Base-by-base conservation (phyloP, 2,113 vertebrate genomes). In the Siniperca chuatsi region DNA sequence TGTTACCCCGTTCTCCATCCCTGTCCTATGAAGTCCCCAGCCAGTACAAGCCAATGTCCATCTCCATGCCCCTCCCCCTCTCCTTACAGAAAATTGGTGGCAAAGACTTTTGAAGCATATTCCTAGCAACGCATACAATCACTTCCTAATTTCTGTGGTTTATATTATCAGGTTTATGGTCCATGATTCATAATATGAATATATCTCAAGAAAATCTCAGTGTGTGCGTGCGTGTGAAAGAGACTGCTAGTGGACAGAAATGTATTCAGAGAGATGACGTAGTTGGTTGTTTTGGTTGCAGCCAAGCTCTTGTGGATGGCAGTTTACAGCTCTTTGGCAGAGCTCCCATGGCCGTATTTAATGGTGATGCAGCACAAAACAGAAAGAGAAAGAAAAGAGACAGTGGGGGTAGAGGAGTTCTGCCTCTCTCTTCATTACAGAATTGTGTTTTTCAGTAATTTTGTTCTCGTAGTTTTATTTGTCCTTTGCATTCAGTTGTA, bases 301-400 rank as follows among this genome's bases (percentile, higher is more conserved):
- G 86, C 86, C 82, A 57, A 78, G 54, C 87, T 90, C 90, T 89
- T 78, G 87, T 81, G 84, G 86, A 90, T 85, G 87, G 88, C 82
- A 89, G 88, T 85, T 90, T 81, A 74, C 90, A 85, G 86, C 79
- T 83, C 87, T 89, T 92, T 95, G 90, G 92, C 92, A 88, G 82
- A 79, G 84, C 85, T 92, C 91, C 91, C 87, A 57, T 89, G 87
- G 88, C 81, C 69, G 60, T 75, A 69, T 86, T 91, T 91, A 87
- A 82, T 83, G 89, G 87, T 93, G 92, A 94, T 92, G 88, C 91
- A 93, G 93, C 90, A 93, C 80, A 85, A 93, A 89, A 85, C 11
- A 16, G 71, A 87, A 68, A 83, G 70, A 81, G 62, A 86, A 75
- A 75, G 72, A 81, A 83, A 48, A 72, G 44, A 76, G 72, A 80